Conservation (phyloP, 1,140 invertebrate genomes). For the Drosophila orena region DNA sequence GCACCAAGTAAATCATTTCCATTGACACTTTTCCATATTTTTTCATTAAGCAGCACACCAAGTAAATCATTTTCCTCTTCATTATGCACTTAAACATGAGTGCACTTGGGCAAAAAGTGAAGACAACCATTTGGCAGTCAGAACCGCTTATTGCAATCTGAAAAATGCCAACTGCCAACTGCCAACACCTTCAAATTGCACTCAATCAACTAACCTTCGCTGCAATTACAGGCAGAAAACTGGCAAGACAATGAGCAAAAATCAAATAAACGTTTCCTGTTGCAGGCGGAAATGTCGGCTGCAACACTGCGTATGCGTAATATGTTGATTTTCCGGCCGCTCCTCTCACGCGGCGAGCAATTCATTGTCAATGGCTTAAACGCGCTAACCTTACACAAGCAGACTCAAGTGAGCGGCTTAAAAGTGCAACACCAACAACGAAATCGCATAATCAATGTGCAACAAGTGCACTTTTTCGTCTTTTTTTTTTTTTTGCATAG, state of each 20-base stretch:
- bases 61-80: neutral
- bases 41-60: neutral
- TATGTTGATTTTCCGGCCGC: constrained; percentile 32
- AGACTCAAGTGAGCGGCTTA: constrained; percentile 42
- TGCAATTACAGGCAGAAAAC: constrained; percentile 32
- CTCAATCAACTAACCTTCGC: constrained; percentile 36
- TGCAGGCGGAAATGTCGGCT: constrained; percentile 51
- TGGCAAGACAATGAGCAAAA: constrained; percentile 4
- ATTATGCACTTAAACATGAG: no score
- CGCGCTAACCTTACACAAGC: constrained; percentile 53
- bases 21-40: no score
- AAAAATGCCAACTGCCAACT: constrained; percentile 24
- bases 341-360: constrained; percentile 36
- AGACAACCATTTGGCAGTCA: constrained; percentile 9
- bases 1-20: neutral
- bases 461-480: constrained; percentile 31
- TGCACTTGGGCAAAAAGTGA: neutral
- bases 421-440: constrained; percentile 48
- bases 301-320: constrained; percentile 58
- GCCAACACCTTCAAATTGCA: constrained; percentile 44
- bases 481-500: constrained; percentile 37
- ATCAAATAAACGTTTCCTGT: constrained; percentile 45
- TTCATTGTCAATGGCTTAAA: constrained; percentile 60
- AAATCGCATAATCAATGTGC: constrained; percentile 56
- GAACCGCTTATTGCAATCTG: constrained; percentile 31